These are phyloP conservation scores for Octonoba sinensis DNA, from an alignment of 2,888 invertebrate genomes.

Conservation along the genomic window DNA sequence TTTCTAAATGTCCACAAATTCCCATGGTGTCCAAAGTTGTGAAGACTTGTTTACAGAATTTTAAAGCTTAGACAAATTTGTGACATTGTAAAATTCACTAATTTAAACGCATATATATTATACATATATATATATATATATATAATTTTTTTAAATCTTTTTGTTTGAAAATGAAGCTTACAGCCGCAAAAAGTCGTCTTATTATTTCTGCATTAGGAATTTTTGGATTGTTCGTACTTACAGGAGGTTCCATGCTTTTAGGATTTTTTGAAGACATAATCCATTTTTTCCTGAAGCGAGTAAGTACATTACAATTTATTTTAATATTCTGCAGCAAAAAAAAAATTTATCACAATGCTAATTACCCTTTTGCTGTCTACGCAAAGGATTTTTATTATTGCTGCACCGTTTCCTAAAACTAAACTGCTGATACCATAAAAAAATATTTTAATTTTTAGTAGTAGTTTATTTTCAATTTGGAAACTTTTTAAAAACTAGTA, in stretches of 20 bases:
- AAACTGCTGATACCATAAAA: no score
- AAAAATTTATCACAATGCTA: no score
- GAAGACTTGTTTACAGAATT: no score
- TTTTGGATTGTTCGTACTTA: conserved; percentile 19
- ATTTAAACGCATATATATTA: not conserved
- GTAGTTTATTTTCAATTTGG: no score
- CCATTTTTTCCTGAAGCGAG: conserved; percentile 42
- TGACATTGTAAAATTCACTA: not conserved
- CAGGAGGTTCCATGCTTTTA: conserved; percentile 20
- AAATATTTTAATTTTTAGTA: no score
- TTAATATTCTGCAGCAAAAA: no score
- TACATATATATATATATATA: no score
- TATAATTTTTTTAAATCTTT: no score
- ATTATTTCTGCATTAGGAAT: conserved; percentile 30
- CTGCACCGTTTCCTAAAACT: no score
- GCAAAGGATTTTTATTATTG: no score
- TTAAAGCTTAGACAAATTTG: not conserved
- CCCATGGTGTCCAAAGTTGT: not conserved
- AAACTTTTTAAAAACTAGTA: no score
- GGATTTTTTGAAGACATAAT: conserved; percentile 48
- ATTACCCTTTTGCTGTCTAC: not conserved
- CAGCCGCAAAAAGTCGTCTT: conserved; percentile 24
- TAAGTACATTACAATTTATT: conserved; percentile 6
- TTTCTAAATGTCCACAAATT: conserved; percentile 14
- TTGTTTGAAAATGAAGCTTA: conserved; percentile 37